phyloP scores from a whole-genome alignment of 2,113 vertebrate genomes.

The Ciconia maguari region DNA sequence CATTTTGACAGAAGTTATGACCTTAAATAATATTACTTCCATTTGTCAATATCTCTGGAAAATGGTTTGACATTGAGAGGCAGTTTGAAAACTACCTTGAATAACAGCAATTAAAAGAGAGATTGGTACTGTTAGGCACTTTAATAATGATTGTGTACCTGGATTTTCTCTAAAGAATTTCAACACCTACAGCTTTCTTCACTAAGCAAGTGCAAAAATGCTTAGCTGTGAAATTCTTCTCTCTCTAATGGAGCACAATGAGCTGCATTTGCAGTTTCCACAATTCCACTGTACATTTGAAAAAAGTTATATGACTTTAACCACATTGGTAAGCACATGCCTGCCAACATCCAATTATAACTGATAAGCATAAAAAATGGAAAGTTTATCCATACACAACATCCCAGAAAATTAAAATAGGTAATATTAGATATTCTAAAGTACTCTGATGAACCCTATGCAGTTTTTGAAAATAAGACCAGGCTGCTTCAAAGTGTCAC shows the following conservation, averaged over 20 bases:
- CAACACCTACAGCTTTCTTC: constrained; percentile 52
- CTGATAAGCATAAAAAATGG: neutral
- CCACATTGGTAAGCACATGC: neutral
- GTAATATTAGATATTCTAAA: neutral
- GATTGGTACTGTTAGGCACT: constrained; percentile 41
- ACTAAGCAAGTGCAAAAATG: constrained; percentile 46
- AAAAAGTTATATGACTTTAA: constrained; percentile 17
- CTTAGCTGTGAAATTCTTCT: constrained; percentile 59
- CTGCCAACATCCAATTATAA: neutral
- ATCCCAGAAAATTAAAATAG: neutral
- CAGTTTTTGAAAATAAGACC: neutral
- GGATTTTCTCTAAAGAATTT: constrained; percentile 70
- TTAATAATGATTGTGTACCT: constrained; percentile 59
- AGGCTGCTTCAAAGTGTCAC: neutral
- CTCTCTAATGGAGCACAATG: constrained; percentile 29
- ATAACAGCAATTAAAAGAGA: constrained; percentile 55
- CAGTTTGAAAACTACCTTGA: constrained; percentile 53
- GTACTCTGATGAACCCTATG: neutral
- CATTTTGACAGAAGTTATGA: constrained; percentile 64
- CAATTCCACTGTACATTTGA: constrained; percentile 14
- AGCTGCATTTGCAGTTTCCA: constrained; percentile 65
- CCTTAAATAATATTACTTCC: constrained; percentile 63
- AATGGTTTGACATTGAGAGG: constrained; percentile 52
- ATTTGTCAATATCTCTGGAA: constrained; percentile 68
- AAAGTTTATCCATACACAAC: neutral